Evolutionary conservation across 2,113 vertebrate genomes (phyloP).

Genomic region (Accipiter virgatus): DNA sequence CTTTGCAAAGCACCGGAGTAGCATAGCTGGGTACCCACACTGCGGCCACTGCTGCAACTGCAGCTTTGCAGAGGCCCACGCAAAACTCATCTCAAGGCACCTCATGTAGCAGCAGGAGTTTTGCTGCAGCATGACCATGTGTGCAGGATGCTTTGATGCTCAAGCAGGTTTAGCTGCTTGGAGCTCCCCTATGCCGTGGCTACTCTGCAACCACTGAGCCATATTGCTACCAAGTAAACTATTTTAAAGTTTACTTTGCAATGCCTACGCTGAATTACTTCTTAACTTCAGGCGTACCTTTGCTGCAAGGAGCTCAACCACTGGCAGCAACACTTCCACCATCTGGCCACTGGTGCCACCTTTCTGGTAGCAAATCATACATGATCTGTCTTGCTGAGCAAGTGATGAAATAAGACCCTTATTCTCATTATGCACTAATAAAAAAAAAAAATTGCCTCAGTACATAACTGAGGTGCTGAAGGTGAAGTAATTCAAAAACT

Average conservation of each 20-base stretch:
- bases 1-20: background rate
- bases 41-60: background rate
- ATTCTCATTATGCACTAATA: background rate
- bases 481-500: background rate
- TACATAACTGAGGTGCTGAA: background rate
- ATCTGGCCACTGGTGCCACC: background rate
- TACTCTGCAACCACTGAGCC: background rate
- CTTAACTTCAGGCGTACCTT: background rate
- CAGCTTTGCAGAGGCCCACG: background rate
- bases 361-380: background rate
- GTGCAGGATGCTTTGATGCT: background rate
- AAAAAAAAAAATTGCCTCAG: background rate
- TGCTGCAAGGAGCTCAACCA: background rate
- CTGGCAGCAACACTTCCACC: background rate
- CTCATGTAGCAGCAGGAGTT: background rate
- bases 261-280: background rate
- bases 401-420: background rate
- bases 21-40: background rate
- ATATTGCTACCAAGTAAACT: background rate
- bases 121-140: background rate
- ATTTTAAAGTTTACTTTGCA: background rate
- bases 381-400: background rate
- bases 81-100: background rate
- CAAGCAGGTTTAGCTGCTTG: background rate
- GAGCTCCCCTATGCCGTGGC: background rate